Base-by-base conservation (phyloP, 2,797 vertebrate species). In the Aulostomus chinensis region DNA sequence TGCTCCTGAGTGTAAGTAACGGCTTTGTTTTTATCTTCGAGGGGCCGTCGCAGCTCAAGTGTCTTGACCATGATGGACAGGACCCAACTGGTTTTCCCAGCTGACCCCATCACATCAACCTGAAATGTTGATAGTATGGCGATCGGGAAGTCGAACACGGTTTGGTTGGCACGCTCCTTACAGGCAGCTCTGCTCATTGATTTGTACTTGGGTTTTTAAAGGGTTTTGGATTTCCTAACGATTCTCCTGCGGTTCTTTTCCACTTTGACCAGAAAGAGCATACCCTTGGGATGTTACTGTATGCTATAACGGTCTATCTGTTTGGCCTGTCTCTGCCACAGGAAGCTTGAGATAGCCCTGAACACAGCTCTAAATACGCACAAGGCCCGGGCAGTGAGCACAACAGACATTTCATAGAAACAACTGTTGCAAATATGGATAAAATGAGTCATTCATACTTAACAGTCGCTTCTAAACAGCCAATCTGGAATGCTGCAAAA, bases 221-320 rank as follows among this genome's bases (percentile, higher is more conserved):
- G 80, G 86, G 73, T 83, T 91, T n/a, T 79, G 71, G 72, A 76
- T 90, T 88, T 89, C 87, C 63, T 86, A 89, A 86, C 72, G 81
- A 89, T 89, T 90, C 70, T 76, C 88, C 80, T 85, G 80, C 74
- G 80, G 83, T 85, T 84, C 77, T 72, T 78, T 85, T 88, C 76
- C 85, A 76, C 80, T 83, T 78, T 88, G 85, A 84, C 87, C 89
- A 90, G 84, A 86, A 89, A 77, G 78, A 84, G 63, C n/a, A 65
- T 53, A 47, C 90, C 83, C 80, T 43, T 34, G 81, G 89, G 87
- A 81, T 35, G 70, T 37, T 46, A 62, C 59, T 25, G 45, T 62
- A 70, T 37, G 68, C 80, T 61, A 49, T 61, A 77, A 70, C 37
- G 25, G 70, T 57, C 69, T 64, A 30, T 70, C 53, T 65, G 32